phyloP scores from a whole-genome alignment of 2,113 vertebrate genomes.

The Ariopsis seemanni region DNA sequence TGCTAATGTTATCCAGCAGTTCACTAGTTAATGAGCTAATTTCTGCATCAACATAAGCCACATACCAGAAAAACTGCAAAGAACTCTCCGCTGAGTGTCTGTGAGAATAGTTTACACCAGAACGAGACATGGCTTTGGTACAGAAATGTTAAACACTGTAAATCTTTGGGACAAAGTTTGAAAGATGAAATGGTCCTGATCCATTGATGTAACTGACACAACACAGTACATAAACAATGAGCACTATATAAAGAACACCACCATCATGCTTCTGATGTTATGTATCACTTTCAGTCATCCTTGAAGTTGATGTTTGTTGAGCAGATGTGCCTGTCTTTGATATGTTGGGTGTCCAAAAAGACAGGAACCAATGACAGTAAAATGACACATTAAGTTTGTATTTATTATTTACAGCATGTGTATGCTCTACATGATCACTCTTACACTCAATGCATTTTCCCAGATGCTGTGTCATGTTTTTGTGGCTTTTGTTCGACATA shows the following conservation, averaged over 20 bases:
- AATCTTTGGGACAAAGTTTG: background rate
- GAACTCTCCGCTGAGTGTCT: background rate
- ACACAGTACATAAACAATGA: background rate
- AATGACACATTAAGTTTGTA: too few species aligned
- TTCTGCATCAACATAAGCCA: too few species aligned
- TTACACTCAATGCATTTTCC: too few species aligned
- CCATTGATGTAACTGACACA: background rate
- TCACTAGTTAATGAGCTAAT: background rate
- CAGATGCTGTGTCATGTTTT: too few species aligned
- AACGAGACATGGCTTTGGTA: background rate
- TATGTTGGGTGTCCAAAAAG: background rate
- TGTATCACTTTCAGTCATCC: background rate
- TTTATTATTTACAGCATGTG: too few species aligned
- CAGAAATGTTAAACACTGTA: background rate
- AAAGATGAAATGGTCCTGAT: too few species aligned
- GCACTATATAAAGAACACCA: too few species aligned
- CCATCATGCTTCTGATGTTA: too few species aligned
- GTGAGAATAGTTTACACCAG: background rate
- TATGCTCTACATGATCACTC: too few species aligned
- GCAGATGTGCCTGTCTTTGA: background rate
- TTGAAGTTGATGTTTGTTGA: background rate
- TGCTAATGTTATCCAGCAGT: background rate
- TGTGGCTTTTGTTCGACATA: too few species aligned
- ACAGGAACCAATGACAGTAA: background rate
- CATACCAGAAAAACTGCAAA: too few species aligned